phyloP scores from a whole-genome alignment of 2,888 invertebrate species.

The Elegia similella region DNA sequence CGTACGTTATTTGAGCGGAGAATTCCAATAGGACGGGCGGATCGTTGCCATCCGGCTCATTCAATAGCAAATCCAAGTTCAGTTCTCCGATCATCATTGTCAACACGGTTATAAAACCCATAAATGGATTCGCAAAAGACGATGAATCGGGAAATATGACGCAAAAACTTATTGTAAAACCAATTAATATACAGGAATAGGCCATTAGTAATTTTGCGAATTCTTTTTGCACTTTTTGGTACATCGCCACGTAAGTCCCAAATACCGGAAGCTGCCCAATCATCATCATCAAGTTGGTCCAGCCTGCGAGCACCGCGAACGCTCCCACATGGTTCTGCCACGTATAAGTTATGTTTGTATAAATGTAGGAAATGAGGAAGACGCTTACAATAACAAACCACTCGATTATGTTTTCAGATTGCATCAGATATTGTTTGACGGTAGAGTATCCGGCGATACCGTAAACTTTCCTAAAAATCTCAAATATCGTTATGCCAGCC shows the following conservation, averaged over 20 bases:
- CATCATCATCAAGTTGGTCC: constrained; percentile 96
- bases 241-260: constrained; percentile 95
- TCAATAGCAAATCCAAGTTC: constrained; percentile 88
- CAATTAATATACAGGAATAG: constrained; percentile 91
- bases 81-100: constrained; percentile 96
- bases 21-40: constrained; percentile 89
- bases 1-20: constrained; percentile 91
- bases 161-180: constrained; percentile 93
- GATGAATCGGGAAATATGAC: constrained; percentile 92
- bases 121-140: constrained; percentile 91
- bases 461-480: constrained; percentile 90
- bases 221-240: constrained; percentile 92
- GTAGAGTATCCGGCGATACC: constrained; percentile 91
- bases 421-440: constrained; percentile 90
- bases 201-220: constrained; percentile 93
- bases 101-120: constrained; percentile 91
- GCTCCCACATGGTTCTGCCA: constrained; percentile 95
- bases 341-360: constrained; percentile 86
- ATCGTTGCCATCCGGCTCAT: constrained; percentile 89
- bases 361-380: constrained; percentile 90
- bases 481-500: constrained; percentile 89
- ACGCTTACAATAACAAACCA: constrained; percentile 94
- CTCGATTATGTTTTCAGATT: constrained; percentile 92
- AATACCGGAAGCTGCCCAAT: constrained; percentile 93
- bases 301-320: constrained; percentile 91